These are phyloP conservation scores for Poecilia picta DNA, from an alignment of 2,797 vertebrate species.

Conservation along the genomic window DNA sequence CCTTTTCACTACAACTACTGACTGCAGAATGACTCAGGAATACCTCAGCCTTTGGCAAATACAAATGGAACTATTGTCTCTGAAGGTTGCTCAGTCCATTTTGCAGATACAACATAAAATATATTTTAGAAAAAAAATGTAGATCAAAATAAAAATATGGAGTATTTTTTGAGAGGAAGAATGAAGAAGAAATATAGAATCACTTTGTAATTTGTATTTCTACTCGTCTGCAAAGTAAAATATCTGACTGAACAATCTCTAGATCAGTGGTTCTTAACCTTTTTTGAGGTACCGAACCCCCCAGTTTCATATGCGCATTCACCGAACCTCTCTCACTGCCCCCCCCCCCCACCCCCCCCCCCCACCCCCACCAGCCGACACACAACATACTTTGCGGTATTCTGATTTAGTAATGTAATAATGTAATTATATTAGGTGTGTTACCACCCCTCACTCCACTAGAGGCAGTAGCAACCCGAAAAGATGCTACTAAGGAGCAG, in stretches of 20 bases:
- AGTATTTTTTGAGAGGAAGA: neutral
- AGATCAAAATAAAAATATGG: neutral
- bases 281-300: too few relatives aligned
- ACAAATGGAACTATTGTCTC: neutral
- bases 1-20: neutral
- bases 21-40: neutral
- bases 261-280: too few relatives aligned
- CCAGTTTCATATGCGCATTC: too few relatives aligned
- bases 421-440: too few relatives aligned
- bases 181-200: neutral
- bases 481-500: too few relatives aligned
- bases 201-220: neutral
- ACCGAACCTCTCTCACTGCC: too few relatives aligned
- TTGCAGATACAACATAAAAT: neutral
- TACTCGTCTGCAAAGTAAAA: neutral
- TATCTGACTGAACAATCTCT: neutral
- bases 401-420: too few relatives aligned
- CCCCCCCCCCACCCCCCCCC: too few relatives aligned
- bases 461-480: too few relatives aligned
- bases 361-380: too few relatives aligned
- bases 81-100: neutral
- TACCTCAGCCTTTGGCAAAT: neutral
- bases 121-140: neutral
- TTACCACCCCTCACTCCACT: too few relatives aligned
- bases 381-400: too few relatives aligned